Conservation (phyloP, 53 echinoderm and acorn worm genomes). For the Echinometra lucunter region DNA sequence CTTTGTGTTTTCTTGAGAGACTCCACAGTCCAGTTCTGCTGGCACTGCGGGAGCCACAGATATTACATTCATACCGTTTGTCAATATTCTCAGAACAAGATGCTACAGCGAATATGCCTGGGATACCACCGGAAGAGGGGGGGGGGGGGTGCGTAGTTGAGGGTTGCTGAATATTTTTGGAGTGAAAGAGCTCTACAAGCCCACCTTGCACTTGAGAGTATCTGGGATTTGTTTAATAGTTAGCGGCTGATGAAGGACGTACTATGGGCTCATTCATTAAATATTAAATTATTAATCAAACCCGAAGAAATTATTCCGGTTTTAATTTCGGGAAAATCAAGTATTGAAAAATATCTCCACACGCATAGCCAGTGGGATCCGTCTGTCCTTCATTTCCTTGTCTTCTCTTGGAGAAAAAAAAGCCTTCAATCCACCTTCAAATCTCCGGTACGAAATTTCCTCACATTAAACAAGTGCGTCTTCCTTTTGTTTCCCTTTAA, state of each 20-base stretch:
- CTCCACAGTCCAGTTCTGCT: no score
- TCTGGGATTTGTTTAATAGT: not conserved
- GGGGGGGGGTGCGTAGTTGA: no score
- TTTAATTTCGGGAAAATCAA: not conserved
- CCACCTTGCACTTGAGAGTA: not conserved
- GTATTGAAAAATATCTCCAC: not conserved
- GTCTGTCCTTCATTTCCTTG: not conserved
- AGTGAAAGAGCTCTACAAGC: not conserved
- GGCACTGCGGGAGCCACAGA: no score
- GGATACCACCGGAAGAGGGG: no score
- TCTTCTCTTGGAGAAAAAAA: not conserved
- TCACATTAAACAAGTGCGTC: not conserved
- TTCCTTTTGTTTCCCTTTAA: not conserved
- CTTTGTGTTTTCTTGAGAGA: no score
- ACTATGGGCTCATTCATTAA: not conserved
- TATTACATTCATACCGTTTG: no score
- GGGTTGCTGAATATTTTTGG: not conserved
- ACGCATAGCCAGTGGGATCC: not conserved
- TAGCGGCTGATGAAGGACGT: not conserved
- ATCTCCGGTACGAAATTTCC: not conserved
- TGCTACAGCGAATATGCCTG: no score
- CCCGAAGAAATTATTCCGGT: not conserved
- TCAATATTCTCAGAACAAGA: no score
- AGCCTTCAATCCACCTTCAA: not conserved
- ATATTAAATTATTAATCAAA: not conserved